Conservation (phyloP, 2,113 vertebrate genomes). For the Sisor rabdophorus region DNA sequence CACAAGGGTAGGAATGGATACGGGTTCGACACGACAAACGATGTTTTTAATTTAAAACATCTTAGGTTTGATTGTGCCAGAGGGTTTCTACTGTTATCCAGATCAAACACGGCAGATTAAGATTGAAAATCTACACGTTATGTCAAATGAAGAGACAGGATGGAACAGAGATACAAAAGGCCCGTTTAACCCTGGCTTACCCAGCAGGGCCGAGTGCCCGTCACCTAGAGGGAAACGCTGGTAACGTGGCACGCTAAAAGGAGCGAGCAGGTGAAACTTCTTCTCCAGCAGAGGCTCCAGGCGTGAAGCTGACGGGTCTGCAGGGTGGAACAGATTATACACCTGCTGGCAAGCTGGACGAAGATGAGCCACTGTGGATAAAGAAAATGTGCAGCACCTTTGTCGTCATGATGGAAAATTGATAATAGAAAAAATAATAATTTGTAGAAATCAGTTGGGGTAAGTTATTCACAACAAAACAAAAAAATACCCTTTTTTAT, state of each 20-base stretch:
- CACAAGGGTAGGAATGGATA: slow-evolving; percentile 15
- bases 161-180: neutral
- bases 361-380: slow-evolving; percentile 72
- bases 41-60: slow-evolving; percentile 2
- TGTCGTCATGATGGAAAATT: neutral
- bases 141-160: neutral
- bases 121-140: neutral
- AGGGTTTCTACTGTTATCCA: neutral
- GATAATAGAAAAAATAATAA: neutral
- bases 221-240: slow-evolving; percentile 95
- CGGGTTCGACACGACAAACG: neutral
- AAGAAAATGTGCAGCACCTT: neutral
- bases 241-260: slow-evolving; percentile 87
- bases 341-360: slow-evolving; percentile 95
- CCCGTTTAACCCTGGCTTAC: slow-evolving; percentile 44
- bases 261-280: slow-evolving; percentile 87
- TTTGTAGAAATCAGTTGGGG: neutral
- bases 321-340: slow-evolving; percentile 96
- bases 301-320: slow-evolving; percentile 93
- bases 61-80: neutral
- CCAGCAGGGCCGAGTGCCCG: slow-evolving; percentile 85
- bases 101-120: neutral
- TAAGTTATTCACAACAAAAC: neutral
- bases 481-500: neutral
- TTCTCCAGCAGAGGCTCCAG: slow-evolving; percentile 93